Percentiles rank a stretch among this genome's conserved stretches.
Evolutionary conservation across 2,113 vertebrate species (phyloP).

Genomic region (Sporophila hypoxantha): DNA sequence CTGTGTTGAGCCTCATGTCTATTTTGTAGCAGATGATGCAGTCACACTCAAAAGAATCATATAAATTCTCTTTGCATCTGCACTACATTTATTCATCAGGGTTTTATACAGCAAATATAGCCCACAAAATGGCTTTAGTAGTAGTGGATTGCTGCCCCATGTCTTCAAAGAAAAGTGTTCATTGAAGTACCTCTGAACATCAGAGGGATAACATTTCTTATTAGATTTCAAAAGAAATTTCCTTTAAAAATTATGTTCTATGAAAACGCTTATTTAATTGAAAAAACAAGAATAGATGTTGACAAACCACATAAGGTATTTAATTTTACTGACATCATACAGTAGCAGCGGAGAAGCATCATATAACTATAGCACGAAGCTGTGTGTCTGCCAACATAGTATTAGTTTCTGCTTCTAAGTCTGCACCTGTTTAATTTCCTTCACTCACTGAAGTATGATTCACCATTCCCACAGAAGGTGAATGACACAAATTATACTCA

Average conservation of each 20-base stretch:
- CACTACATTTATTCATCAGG: neutral
- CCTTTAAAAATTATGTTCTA: neutral
- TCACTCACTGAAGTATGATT: neutral
- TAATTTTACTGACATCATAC: conserved; percentile 50
- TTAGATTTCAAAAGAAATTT: neutral
- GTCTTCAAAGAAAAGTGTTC: neutral
- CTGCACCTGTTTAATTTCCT: conserved; percentile 50
- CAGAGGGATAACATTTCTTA: neutral
- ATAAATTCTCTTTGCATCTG: neutral
- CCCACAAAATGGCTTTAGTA: neutral
- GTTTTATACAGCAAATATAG: neutral
- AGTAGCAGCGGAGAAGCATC: conserved; percentile 35
- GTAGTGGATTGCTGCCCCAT: neutral
- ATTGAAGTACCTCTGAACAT: neutral
- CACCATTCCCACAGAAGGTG: neutral
- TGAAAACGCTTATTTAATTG: neutral
- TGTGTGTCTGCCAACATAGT: conserved; percentile 7
- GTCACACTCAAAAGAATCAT: neutral
- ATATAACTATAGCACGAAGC: conserved; percentile 19
- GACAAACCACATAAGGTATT: conserved; percentile 24
- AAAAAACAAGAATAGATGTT: conserved; percentile 20
- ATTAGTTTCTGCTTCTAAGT: conserved; percentile 47
- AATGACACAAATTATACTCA: neutral
- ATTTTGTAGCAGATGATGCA: neutral
- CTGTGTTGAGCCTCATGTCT: neutral